These are phyloP conservation scores for Steatocranus sp. DNA, from an alignment of 2,797 vertebrate species.

Conservation along the genomic window DNA sequence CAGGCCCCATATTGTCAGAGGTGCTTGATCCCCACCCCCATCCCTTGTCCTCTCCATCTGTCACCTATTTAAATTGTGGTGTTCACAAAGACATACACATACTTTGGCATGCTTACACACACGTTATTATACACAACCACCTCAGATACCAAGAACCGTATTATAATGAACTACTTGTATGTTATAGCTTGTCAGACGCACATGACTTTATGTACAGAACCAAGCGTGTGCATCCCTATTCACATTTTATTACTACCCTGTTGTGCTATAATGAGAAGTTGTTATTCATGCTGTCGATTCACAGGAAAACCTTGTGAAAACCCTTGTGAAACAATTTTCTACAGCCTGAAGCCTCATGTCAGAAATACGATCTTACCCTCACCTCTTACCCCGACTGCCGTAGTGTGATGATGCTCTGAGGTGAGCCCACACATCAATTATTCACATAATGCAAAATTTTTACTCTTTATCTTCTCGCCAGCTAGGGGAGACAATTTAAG, in stretches of 20 bases:
- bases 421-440: constrained; percentile 71
- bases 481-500: constrained; percentile 49
- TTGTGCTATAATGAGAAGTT: constrained; percentile 45
- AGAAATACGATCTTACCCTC: constrained; percentile 68
- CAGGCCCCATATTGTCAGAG: constrained; percentile 60
- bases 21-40: constrained; percentile 72
- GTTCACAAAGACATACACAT: constrained; percentile 21
- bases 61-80: constrained; percentile 55
- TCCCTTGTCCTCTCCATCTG: constrained; percentile 75
- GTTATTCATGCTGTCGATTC: constrained; percentile 41
- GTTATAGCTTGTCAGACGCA: not conserved
- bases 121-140: not conserved
- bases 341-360: constrained; percentile 56
- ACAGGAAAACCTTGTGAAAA: constrained; percentile 51
- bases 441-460: constrained; percentile 68
- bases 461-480: constrained; percentile 53
- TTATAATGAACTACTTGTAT: not conserved
- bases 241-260: constrained; percentile 12
- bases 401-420: constrained; percentile 65
- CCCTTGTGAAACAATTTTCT: constrained; percentile 57
- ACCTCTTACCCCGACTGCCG: constrained; percentile 58
- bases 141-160: not conserved
- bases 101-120: constrained; percentile 16
- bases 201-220: not conserved
- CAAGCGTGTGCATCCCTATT: not conserved